A percentile compares a stretch with the other conserved stretches of the same genome.
phyloP scores from a whole-genome alignment of 2,113 vertebrate species.

The Pluvianellus socialis region DNA sequence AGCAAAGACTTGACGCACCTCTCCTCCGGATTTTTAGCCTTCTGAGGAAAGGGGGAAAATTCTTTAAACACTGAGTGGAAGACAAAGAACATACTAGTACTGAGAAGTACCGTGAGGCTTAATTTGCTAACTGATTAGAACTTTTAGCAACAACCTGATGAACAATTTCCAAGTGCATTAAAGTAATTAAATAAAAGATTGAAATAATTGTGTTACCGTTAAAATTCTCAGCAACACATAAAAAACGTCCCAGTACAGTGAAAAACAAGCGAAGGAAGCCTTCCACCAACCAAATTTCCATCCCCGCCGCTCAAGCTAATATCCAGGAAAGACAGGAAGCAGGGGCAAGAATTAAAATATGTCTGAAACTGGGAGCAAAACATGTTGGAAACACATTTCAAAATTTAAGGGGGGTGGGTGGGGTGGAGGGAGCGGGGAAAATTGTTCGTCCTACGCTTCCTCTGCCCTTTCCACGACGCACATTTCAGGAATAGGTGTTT shows the following conservation, averaged over 20 bases:
- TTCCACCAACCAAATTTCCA: not conserved
- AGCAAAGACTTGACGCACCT: not conserved
- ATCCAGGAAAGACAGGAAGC: accelerated
- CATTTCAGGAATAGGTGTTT: not conserved
- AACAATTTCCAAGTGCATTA: not conserved
- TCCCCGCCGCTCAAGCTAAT: not conserved
- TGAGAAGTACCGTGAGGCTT: not conserved
- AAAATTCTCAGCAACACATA: not conserved
- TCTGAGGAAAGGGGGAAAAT: not conserved
- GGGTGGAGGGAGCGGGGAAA: not conserved
- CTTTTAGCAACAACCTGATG: not conserved
- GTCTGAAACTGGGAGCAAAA: not conserved
- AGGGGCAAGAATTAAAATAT: not conserved
- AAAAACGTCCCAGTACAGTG: not conserved
- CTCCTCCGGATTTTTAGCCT: not conserved
- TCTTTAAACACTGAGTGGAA: not conserved
- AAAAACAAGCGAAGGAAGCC: not conserved
- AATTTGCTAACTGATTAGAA: not conserved
- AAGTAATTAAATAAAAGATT: not conserved
- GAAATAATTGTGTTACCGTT: not conserved
- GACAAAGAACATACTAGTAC: not conserved
- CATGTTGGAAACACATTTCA: not conserved
- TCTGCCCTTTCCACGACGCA: not conserved
- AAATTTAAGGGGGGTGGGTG: not conserved
- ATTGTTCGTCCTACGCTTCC: not conserved